Evolutionary conservation across 2,888 invertebrate species (phyloP), one percentile per base, ranked within the genome.

Genomic region (Melinopterus prodromus): DNA sequence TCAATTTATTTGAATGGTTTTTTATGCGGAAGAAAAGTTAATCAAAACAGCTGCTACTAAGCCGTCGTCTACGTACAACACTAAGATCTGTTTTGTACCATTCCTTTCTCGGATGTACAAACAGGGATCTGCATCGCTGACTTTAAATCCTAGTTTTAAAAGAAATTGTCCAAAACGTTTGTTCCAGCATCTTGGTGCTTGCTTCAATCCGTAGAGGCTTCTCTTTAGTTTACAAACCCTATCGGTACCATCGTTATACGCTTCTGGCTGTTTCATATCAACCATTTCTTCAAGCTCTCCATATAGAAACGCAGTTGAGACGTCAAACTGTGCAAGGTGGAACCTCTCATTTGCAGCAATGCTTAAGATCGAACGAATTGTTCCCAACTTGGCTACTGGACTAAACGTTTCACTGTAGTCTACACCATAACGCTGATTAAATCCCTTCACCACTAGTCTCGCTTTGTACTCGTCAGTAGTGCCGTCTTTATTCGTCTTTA

Each of bases 181-280:
- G 80, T 88, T 86, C 87, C 88, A 88, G 70, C 85, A 85, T 71
- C 88, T 78, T 9, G 87, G 85, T 14, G 87, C 84, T 81, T 88
- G 88, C 78, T 87, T 88, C 1, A 89, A 82, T 9, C 88, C 88
- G 83, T 89, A 88, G 26, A 89, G 71, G 77, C 86, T 85, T 79
- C 83, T 84, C 15, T 83, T 83, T 12, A 89, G 81, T 70, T 83
- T 82, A 79, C 88, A 89, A 6, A 87, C 86, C 26, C 78, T 70
- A 6, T 76, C 77, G 1, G 84, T 82, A 15, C 84, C 85, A 81
- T 87, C 85, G 15, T 83, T 77, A 78, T 83, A 86, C 9, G 87
- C 87, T 78, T 86, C 82, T 71, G 88, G 88, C 70, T 87, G 86
- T 74, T 84, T 80, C 86, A 88, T 87, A 74, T 74, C 35, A 7